Evolutionary conservation across 2,113 vertebrate genomes (phyloP), one percentile per base, ranked within the genome.

Genomic region (Pterocles burchelli): DNA sequence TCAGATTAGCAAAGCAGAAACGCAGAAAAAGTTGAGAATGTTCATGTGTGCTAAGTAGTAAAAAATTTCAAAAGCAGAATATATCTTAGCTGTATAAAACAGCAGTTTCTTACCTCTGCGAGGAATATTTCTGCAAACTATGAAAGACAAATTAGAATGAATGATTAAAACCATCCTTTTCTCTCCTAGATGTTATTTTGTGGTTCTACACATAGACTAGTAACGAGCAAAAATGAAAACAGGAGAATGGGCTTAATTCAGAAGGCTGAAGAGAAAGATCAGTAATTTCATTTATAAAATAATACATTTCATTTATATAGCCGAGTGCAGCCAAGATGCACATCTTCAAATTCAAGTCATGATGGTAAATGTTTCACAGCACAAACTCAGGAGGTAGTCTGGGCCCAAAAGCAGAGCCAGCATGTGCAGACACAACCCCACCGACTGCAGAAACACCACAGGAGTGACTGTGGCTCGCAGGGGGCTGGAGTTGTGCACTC

Each of bases 381-480:
- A 26, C 25, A 65, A 83, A 62, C 29, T 51, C 41, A 5, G 31
- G 13, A 36, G 31, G 25, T 6, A 76, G 36, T 18, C 22, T 58
- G 58, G 66, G 45, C 36, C 31, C 41, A 75, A 66, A 26, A 0
- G 3, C 34, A 36, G 76, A 68, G 57, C 34, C 48, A 19, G 21
- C 1, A 16, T 31, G 34, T 48, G 61, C 59, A 71, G 49, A 66
- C 9, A 7, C 57, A 73, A 51, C 10, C 67, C 57, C 45, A 38
- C 10, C 0, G 0, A 26, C 24, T 17, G 20, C 54, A 41, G 75
- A 77, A 52, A 6, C 17, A 12, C 34, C 34, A 71, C 41, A 70
- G 85, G 49, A 88, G 14, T 2, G 1, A 24, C 54, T 2, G 0
- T 14, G 31, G 59, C 46, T 63, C 0, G 0, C 0, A 17, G 11